A percentile compares a stretch with the other conserved stretches of the same genome.
These are phyloP conservation scores for Gymnothorax javanicus DNA, from an alignment of 2,797 vertebrate species.

Conservation along the genomic window DNA sequence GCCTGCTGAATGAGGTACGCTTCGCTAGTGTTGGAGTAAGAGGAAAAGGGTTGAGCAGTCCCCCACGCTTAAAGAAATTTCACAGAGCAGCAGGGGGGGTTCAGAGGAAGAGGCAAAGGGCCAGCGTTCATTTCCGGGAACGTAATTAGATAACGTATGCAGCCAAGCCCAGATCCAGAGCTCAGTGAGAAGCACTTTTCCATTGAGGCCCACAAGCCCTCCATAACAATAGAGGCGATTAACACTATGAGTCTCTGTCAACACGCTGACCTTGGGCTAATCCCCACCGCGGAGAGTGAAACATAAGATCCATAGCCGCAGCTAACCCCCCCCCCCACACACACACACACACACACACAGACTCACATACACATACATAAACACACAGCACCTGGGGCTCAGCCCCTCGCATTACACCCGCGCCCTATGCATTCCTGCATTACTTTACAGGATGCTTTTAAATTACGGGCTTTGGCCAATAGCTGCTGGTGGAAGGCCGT, in stretches of 20 bases:
- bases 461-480: not conserved
- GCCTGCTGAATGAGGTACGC: too few relatives aligned
- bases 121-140: not conserved
- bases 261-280: slow-evolving; percentile 14
- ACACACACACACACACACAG: not conserved
- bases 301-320: not conserved
- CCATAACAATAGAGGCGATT: slow-evolving; percentile 9
- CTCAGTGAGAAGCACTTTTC: slow-evolving; percentile 1
- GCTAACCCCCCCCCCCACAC: not conserved
- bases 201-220: not conserved
- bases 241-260: not conserved
- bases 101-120: not conserved
- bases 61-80: too few relatives aligned
- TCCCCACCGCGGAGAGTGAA: not conserved
- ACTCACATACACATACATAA: not conserved
- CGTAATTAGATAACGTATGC: not conserved
- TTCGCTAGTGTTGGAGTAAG: too few relatives aligned
- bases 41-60: too few relatives aligned
- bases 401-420: too few relatives aligned
- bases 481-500: not conserved
- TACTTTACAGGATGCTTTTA: not conserved
- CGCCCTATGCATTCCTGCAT: not conserved
- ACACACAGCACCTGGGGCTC: not conserved
- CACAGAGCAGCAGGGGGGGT: not conserved
- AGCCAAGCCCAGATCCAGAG: not conserved